A percentile compares a stretch with the other conserved stretches of the same genome.
Conservation (phyloP, 2,113 vertebrate genomes). For the Jacana jacana region DNA sequence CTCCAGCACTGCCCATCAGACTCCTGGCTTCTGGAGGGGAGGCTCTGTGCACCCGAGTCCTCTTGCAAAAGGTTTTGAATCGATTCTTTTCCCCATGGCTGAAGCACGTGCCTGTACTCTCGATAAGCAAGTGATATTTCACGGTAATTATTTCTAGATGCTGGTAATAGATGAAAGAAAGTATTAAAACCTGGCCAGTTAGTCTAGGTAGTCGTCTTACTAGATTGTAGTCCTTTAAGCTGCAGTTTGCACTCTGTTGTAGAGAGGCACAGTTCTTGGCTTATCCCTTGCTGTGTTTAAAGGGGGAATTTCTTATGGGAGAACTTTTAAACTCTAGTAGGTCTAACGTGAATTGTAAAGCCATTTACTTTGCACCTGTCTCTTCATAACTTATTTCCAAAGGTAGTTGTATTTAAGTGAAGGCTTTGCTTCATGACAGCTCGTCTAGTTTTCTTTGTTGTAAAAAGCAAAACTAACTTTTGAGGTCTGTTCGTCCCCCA, state of each 20-base stretch:
- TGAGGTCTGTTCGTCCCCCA: background rate
- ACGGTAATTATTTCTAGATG: constrained; percentile 57
- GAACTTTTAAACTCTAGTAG: constrained; percentile 55
- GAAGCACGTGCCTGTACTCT: constrained; percentile 50
- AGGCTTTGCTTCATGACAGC: constrained; percentile 57
- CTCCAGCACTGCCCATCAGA: constrained; percentile 6
- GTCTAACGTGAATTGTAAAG: constrained; percentile 64
- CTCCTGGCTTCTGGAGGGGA: constrained; percentile 20
- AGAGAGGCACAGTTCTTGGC: constrained; percentile 62
- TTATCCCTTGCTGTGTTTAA: constrained; percentile 66
- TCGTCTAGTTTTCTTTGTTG: constrained; percentile 56
- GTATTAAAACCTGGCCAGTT: constrained; percentile 66
- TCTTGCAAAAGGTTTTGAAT: constrained; percentile 33
- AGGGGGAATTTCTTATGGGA: constrained; percentile 60
- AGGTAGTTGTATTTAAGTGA: constrained; percentile 68
- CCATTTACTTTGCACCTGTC: constrained; percentile 72
- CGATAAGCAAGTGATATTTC: constrained; percentile 54
- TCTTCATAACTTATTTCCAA: constrained; percentile 71
- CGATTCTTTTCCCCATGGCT: constrained; percentile 22
- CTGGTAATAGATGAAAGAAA: constrained; percentile 55
- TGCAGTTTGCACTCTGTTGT: constrained; percentile 72
- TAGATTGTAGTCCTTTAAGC: constrained; percentile 58
- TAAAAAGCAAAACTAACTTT: constrained; percentile 39
- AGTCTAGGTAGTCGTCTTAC: constrained; percentile 57
- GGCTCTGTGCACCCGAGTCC: constrained; percentile 21